Conservation (phyloP, 2,888 invertebrate species). For the Callyntrura sp. region DNA sequence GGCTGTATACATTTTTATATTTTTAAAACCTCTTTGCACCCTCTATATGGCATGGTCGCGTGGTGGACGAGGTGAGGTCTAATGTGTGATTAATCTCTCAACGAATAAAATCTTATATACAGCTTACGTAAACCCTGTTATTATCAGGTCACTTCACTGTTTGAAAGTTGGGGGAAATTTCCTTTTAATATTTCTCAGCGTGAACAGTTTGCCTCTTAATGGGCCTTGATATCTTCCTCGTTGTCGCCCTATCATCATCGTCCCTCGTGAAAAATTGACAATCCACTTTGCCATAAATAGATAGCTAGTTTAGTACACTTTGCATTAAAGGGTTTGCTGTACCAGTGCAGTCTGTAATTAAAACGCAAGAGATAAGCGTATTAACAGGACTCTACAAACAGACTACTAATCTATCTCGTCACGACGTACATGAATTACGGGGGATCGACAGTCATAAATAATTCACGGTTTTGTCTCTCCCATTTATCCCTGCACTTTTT, state of each 20-base stretch:
- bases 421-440: conserved; percentile 34
- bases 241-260: neutral
- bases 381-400: conserved; percentile 12
- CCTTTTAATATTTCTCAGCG: neutral
- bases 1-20: too few species aligned
- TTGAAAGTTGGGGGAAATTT: neutral
- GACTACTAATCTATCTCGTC: conserved; percentile 24
- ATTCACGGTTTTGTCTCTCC: conserved; percentile 20
- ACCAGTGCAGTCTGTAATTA: conserved; percentile 10
- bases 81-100: neutral
- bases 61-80: too few species aligned
- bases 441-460: conserved; percentile 16
- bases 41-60: too few species aligned
- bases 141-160: neutral
- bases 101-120: neutral
- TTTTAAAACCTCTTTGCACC: too few species aligned
- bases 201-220: neutral
- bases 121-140: conserved; percentile 21
- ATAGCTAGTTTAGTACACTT: neutral
- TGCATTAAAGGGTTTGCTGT: neutral
- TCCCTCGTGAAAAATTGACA: neutral
- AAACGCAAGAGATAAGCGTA: conserved; percentile 30
- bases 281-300: neutral
- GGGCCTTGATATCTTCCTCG: neutral
- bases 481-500: neutral